phyloP scores from a whole-genome alignment of 2,113 vertebrate genomes.

The Phrynocephalus versicolor region DNA sequence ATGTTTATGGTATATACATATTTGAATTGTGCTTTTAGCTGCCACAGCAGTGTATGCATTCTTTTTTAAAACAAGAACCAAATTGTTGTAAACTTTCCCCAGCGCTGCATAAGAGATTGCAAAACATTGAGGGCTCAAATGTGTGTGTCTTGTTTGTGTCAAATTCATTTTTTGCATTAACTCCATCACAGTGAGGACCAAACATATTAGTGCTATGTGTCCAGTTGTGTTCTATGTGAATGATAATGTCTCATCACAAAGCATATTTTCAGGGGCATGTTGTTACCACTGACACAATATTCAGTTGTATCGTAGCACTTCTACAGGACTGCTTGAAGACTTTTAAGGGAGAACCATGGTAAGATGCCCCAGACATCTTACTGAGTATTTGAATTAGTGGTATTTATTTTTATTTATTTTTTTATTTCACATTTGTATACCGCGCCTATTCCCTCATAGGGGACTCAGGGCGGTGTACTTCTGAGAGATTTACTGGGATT shows the following conservation, averaged over 20 bases:
- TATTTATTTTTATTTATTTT: no score
- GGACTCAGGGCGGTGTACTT: not conserved
- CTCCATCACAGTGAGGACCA: not conserved
- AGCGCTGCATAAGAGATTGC: not conserved
- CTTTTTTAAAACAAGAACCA: constrained; percentile 18
- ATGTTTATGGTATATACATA: constrained; percentile 6
- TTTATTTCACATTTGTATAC: no score
- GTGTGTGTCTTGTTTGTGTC: not conserved
- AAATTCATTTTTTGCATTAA: constrained; percentile 22
- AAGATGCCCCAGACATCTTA: not conserved
- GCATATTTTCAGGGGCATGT: not conserved
- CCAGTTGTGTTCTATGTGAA: not conserved
- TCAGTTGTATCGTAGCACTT: not conserved
- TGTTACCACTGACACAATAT: constrained; percentile 5
- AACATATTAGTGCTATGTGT: not conserved
- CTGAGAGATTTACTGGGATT: not conserved
- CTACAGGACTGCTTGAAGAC: not conserved
- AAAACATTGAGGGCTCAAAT: not conserved
- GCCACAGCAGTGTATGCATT: not conserved
- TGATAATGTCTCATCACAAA: not conserved
- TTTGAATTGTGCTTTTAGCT: constrained; percentile 2
- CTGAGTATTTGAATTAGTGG: not conserved
- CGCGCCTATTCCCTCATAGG: no score
- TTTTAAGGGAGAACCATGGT: not conserved
- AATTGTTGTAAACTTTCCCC: not conserved